Evolutionary conservation across 2,113 vertebrate genomes (phyloP).

Genomic region (Crotalus viridis): DNA sequence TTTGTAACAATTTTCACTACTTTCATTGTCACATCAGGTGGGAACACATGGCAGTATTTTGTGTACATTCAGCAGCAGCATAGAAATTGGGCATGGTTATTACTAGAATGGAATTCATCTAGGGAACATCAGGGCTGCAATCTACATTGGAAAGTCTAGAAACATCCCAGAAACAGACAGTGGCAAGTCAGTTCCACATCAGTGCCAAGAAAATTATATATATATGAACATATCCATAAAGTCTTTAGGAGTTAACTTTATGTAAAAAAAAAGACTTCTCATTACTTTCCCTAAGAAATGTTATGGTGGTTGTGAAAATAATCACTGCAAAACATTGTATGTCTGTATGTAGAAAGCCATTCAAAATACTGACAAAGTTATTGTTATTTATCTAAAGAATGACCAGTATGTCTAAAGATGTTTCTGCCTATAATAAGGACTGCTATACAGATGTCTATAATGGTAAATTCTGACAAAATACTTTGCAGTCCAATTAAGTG

Average conservation of each 20-base stretch:
- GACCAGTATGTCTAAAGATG: background rate
- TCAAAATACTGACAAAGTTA: background rate
- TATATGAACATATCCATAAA: background rate
- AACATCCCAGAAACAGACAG: background rate
- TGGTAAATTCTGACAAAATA: slow-evolving; percentile 13
- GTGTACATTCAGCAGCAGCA: background rate
- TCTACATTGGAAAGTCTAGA: background rate
- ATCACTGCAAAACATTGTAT: background rate
- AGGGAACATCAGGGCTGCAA: background rate
- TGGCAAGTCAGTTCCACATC: background rate
- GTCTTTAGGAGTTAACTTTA: background rate
- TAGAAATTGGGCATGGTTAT: background rate
- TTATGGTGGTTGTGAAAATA: background rate
- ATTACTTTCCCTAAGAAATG: background rate
- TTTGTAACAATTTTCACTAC: background rate
- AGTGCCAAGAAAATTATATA: background rate
- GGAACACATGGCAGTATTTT: background rate
- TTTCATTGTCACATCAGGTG: background rate
- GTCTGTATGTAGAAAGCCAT: background rate
- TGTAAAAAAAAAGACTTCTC: background rate
- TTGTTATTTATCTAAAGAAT: background rate
- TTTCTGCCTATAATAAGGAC: background rate
- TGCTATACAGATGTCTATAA: background rate
- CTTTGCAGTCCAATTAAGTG: background rate
- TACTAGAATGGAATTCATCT: background rate